Evolutionary conservation across 1,140 invertebrate species (phyloP).

Genomic region (Coenobita brevimanus): DNA sequence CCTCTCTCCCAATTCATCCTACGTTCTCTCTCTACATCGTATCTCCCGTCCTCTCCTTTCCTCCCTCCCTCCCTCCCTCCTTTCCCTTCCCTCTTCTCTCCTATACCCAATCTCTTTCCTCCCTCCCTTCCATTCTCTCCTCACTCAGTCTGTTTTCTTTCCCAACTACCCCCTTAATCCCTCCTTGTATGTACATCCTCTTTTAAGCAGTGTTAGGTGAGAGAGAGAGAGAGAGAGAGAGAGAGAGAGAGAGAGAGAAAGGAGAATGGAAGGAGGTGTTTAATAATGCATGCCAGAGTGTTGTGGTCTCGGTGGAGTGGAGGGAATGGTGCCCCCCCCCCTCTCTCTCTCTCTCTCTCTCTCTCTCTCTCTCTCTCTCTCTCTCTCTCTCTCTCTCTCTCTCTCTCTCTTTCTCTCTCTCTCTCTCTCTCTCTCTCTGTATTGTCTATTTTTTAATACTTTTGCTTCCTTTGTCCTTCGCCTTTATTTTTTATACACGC

Average conservation of each 20-base stretch:
- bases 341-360: neutral
- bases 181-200: too few species aligned
- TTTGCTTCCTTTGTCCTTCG: neutral
- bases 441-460: neutral
- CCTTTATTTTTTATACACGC: too few species aligned
- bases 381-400: neutral
- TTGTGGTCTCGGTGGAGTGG: too few species aligned
- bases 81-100: neutral
- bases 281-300: too few species aligned
- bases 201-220: neutral
- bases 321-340: too few species aligned
- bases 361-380: neutral
- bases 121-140: neutral
- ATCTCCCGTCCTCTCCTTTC: neutral
- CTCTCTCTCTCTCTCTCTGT: neutral
- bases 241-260: neutral
- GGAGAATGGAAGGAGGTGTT: too few species aligned
- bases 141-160: neutral
- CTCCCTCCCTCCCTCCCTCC: too few species aligned
- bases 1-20: neutral
- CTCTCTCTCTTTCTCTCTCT: neutral
- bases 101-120: too few species aligned
- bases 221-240: neutral
- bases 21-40: neutral
- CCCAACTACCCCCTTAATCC: too few species aligned